Evolutionary conservation across 2,797 vertebrate genomes (phyloP).

Genomic region (Takifugu ocellatus): DNA sequence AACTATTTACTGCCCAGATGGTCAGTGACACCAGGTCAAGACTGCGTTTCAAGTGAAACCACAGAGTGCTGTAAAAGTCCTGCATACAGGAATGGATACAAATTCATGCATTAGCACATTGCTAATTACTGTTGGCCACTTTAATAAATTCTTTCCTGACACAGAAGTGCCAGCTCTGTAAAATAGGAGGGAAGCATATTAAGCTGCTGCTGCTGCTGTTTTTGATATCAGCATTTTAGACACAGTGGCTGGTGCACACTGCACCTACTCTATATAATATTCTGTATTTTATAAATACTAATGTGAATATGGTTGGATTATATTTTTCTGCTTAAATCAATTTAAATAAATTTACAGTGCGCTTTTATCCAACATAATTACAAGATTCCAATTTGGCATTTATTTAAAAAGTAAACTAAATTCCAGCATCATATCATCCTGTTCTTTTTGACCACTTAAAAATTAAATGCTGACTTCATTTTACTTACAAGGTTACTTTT

Average conservation of each 20-base stretch:
- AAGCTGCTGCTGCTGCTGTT: slow-evolving; percentile 35
- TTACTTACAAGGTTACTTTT: no score
- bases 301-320: no score
- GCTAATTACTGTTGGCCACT: slow-evolving; percentile 68
- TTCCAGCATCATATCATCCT: no score
- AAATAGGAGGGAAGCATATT: slow-evolving; percentile 55
- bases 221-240: slow-evolving; percentile 8
- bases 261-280: slow-evolving; percentile 6
- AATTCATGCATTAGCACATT: slow-evolving; percentile 73
- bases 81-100: slow-evolving; percentile 65
- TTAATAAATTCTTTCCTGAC: slow-evolving; percentile 73
- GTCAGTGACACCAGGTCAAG: slow-evolving; percentile 71
- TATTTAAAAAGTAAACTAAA: no score
- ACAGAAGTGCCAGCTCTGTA: slow-evolving; percentile 55
- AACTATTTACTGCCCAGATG: slow-evolving; percentile 78
- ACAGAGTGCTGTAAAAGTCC: slow-evolving; percentile 66
- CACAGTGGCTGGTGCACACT: neutral
- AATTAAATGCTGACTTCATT: no score
- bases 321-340: no score
- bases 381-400: no score
- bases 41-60: slow-evolving; percentile 73
- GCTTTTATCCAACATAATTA: no score
- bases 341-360: no score
- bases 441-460: no score
- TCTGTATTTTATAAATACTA: no score